Conservation (phyloP, 2,113 vertebrate species). For the Felis chaus region DNA sequence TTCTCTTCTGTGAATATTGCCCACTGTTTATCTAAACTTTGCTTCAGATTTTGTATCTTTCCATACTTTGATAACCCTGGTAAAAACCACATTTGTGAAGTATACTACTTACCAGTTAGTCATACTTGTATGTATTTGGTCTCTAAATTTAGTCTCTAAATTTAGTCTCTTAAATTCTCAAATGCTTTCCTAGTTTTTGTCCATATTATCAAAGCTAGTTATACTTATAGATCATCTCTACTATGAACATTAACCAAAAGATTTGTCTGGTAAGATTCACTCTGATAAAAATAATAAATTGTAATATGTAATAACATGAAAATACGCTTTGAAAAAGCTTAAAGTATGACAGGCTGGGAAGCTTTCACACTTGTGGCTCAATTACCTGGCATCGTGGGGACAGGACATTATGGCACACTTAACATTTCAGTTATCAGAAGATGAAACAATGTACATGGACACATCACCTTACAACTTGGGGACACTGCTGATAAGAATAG, state of each 20-base stretch:
- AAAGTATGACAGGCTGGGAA: not conserved
- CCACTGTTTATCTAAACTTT: not conserved
- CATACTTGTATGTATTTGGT: not conserved
- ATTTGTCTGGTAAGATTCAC: not conserved
- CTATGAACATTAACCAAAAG: not conserved
- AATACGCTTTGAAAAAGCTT: not conserved
- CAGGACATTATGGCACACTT: not conserved
- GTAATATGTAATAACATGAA: not conserved
- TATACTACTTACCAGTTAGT: not conserved
- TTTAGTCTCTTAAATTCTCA: not conserved
- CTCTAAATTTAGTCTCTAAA: slow-evolving; percentile 25
- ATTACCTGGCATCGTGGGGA: not conserved
- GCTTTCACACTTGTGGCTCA: not conserved
- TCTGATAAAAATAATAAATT: not conserved
- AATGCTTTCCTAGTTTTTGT: not conserved
- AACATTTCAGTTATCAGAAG: not conserved
- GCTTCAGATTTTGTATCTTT: not conserved
- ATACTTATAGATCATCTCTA: not conserved
- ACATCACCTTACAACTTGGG: not conserved
- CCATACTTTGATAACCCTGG: not conserved
- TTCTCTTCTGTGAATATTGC: not conserved
- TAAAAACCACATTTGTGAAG: not conserved
- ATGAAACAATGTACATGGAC: not conserved
- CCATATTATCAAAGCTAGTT: not conserved
- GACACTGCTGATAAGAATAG: not conserved